Base-by-base conservation (phyloP, 64 coral and sea anemone species). In the Montipora foliosa region DNA sequence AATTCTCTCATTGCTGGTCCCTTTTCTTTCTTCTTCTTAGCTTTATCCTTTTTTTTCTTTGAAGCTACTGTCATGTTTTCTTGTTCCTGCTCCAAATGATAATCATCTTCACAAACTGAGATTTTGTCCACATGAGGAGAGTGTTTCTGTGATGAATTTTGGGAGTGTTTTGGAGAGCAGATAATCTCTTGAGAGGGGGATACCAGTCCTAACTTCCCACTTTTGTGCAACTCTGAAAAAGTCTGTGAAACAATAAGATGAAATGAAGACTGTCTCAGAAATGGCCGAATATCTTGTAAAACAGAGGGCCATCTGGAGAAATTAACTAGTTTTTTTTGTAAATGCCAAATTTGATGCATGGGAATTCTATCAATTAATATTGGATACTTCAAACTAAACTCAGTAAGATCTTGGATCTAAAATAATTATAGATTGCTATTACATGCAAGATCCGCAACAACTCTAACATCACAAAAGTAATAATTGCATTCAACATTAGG, bases 21-120 rank as follows among this genome's bases (percentile, higher is more conserved):
- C 71, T 96, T 94, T 47, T 95, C 81, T 87, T 89, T 98, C 78
- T 95, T 98, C 82, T 98, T 98, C 53, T 95, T 91, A 77, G 88
- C 83, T 45, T 94, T 91, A 47, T 86, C 94, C 17, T 95, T 98
- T 76, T 91, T 81, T 29, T 95, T 88, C 24, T 87, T 87, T 9
- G 70, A 80, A 15, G 47, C 53, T 17, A 71, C 46, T 10, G 81
- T 79, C 29, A 66, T 53, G 5, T 90, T 74, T 22, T 79, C 61
- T 72, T 70, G 64, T 22, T 72, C 45, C 49, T 49, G 8, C 16
- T 86, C 66, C 4, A 12, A 17, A 71, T n/a, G n/a, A n/a, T 71
- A 11, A 4, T 85, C 62, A 47, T 67, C 25, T 24, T 17, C 9
- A 71, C 4, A 13, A 47, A 46, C 16, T 48, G 19, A 15, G 64